Percentiles rank a stretch among this genome's conserved stretches.
Evolutionary conservation across 1,140 invertebrate species (phyloP).

Genomic region (Drosophila lacertosa): DNA sequence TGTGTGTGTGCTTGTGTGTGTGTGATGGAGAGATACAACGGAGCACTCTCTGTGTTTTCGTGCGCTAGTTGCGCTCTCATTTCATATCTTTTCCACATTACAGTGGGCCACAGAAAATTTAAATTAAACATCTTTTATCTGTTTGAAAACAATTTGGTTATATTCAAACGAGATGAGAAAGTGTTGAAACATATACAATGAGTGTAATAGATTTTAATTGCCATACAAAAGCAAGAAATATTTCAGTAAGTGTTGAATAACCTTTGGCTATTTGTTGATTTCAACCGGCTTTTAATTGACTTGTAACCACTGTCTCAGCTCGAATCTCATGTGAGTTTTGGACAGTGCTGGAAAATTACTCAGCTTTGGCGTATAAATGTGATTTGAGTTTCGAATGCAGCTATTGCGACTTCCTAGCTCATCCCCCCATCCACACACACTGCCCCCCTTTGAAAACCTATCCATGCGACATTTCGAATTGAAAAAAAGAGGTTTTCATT

Average conservation of each 20-base stretch:
- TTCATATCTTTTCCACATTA: constrained; percentile 46
- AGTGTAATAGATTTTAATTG: no score
- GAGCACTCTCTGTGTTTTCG: constrained; percentile 56
- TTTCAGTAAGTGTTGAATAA: constrained; percentile 1
- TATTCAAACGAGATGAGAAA: background rate
- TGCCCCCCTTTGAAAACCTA: background rate
- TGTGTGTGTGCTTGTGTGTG: constrained; percentile 22
- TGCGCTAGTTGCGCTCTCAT: constrained; percentile 45
- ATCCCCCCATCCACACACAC: background rate
- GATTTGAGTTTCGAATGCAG: constrained; percentile 42
- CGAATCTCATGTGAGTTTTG: constrained; percentile 41
- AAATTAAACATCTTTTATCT: constrained; percentile 20
- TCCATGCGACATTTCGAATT: constrained; percentile 12
- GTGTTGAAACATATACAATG: background rate
- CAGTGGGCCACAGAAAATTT: constrained; percentile 42
- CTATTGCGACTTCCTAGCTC: constrained; percentile 12
- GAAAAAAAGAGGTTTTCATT: constrained; percentile 26
- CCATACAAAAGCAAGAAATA: background rate
- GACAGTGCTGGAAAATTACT: constrained; percentile 55
- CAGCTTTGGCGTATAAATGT: constrained; percentile 26
- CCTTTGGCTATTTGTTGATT: background rate
- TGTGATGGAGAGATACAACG: constrained; percentile 7
- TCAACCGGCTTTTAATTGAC: constrained; percentile 27
- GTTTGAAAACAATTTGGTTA: background rate
- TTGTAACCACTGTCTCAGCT: constrained; percentile 35